Evolutionary conservation across 2,888 invertebrate genomes (phyloP), one percentile per base, ranked within the genome.

Genomic region (Mesorhabditis belari): DNA sequence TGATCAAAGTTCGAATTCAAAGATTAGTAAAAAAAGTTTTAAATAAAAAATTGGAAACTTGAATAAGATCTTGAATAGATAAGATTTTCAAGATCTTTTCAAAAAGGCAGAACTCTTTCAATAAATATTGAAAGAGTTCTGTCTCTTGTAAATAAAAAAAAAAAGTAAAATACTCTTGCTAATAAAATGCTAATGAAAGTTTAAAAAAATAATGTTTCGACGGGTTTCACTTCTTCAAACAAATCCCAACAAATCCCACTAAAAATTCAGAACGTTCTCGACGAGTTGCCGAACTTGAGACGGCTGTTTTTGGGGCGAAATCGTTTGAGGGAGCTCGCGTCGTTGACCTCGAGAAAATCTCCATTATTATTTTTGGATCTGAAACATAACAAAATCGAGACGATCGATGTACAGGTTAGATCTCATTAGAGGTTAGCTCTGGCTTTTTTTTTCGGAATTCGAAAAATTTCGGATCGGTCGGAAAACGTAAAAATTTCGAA

Each of bases 201-300:
- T 17, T 17, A 35, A 35, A 17, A 35, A 35, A 35, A 35, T 35
- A 35, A 35, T 35, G 6, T 35, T 35, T 17, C 35, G 6, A 35
- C 35, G 35, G 17, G 6, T 6, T 17, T 17, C n/a, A 35, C 12
- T 35, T 35, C 12, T 35, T n/a, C n/a, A n/a, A n/a, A n/a, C n/a
- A n/a, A 12, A 6, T 56, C 29, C 2, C 12, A 56, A n/a, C 6
- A 19, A n/a, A 21, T n/a, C 17, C 24, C 12, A 17, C n/a, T n/a
- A 21, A 28, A 24, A 6, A 55, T 60, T 25, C 60, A 77, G 77
- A 72, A 77, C 62, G 49, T 79, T 27, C 66, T 79, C 5, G 78
- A 77, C 58, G 58, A 50, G 5, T 55, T 69, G 5, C 67, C 66
- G 17, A 57, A 63, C 23, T 49, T 71, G 5, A 63, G 61, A 55